Conservation (phyloP, 2,797 vertebrate species). For the Rhodeus uyekii region DNA sequence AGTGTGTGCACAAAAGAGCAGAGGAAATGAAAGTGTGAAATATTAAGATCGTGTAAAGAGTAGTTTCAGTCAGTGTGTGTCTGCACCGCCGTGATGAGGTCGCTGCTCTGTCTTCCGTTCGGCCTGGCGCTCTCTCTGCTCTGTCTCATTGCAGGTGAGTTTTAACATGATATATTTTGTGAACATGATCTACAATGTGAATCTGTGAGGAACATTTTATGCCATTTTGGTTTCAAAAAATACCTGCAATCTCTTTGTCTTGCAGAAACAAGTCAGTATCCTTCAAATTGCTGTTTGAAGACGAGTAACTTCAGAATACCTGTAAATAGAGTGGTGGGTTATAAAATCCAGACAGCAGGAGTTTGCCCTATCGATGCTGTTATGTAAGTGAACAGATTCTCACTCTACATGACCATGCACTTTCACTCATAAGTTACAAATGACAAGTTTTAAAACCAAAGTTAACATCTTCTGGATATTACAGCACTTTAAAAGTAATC, state of each 20-base stretch:
- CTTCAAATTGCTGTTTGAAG: conserved; percentile 37
- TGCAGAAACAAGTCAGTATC: neutral
- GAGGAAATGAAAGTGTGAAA: conserved; percentile 40
- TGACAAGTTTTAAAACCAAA: neutral
- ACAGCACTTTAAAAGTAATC: neutral
- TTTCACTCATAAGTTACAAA: neutral
- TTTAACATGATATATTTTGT: neutral
- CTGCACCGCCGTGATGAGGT: conserved; percentile 30
- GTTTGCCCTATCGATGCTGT: conserved; percentile 38
- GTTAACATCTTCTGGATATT: neutral
- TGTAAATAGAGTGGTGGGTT: neutral
- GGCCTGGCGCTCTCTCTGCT: conserved; percentile 1
- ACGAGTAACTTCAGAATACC: neutral
- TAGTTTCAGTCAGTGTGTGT: conserved; percentile 13
- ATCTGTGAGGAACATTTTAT: neutral
- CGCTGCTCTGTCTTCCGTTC: neutral
- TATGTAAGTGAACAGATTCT: conserved; percentile 30
- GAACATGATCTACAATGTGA: neutral
- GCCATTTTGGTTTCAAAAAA: neutral
- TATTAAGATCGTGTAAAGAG: conserved; percentile 1
- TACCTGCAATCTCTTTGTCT: neutral
- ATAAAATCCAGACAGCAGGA: conserved; percentile 42
- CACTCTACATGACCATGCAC: neutral
- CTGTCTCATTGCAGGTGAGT: conserved; percentile 39
- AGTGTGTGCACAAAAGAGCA: neutral